Base-by-base conservation (phyloP, 2,888 invertebrate species). In the Rhingia campestris region DNA sequence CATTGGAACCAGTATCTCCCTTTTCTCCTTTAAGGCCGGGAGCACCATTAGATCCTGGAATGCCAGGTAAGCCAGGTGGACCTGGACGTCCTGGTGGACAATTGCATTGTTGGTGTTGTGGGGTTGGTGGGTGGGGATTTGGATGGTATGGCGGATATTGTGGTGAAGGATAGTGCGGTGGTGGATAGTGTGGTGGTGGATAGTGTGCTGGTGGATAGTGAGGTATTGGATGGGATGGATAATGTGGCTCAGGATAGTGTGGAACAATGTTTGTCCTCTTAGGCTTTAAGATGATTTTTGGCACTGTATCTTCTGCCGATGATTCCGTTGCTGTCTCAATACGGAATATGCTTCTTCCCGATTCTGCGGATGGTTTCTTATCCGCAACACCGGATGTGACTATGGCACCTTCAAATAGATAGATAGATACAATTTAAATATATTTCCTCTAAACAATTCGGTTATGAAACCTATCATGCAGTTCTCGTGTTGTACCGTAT, bases 21-120 rank as follows among this genome's bases (percentile, higher is more conserved):
- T 69, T 64, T 0, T 53, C 39, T n/a, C 85, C 85, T 0, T 54
- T 72, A 10, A 6, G 6, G 0, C 79, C 84, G 0, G 69, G 59
- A 0, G 33, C 54, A 5, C 69, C 82, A n/a, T 43, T 9, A 2
- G 41, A 39, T n/a, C 69, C 81, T 5, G 59, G 32, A 4, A 33
- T 12, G 5, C 82, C 84, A 0, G 95, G 94, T n/a, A 94, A 89
- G 4, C 95, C 95, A 0, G 94, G 94, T 0, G 93, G 92, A 2
- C 82, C 82, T 4, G 72, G 73, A 5, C 45, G 58, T 6, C 80
- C 80, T 0, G 58, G 39, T 35, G 58, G 61, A 39, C 73, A 77
- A 6, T 41, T 51, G 3, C 64, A 47, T 7, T 51, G 73, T 22
- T 73, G 58, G 5, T 54, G 56, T 7, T 58, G 10, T 7, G 67